Percentiles rank a stretch among this genome's conserved stretches.
Conservation (phyloP, 2,797 vertebrate genomes). For the Hypotaenidia philippensis region DNA sequence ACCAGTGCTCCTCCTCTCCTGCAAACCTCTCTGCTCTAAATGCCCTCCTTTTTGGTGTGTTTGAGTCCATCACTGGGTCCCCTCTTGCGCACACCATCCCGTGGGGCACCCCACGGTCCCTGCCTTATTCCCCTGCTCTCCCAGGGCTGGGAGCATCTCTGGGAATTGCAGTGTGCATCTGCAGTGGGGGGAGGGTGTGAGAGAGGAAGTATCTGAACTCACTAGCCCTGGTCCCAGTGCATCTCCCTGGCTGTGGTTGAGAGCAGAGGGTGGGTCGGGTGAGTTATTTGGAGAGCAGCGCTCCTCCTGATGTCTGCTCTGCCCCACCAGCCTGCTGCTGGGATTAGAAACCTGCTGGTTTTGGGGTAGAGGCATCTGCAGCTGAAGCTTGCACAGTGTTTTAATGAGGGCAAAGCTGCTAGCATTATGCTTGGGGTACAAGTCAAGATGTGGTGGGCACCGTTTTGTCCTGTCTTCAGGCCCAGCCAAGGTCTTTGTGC, state of each 20-base stretch:
- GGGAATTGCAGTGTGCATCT: neutral
- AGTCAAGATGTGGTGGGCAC: neutral
- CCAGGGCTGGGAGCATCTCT: neutral
- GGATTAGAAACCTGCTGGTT: neutral
- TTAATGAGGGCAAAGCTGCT: neutral
- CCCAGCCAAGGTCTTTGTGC: neutral
- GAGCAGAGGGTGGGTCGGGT: fast-evolving
- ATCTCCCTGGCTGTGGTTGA: neutral
- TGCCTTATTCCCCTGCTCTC: fast-evolving
- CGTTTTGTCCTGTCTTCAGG: neutral
- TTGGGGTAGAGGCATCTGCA: neutral
- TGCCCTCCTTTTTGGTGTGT: neutral
- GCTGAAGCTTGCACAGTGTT: neutral
- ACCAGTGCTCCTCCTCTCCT: fast-evolving
- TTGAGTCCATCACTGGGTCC: fast-evolving
- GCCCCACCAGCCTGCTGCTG: fast-evolving
- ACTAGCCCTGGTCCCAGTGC: fast-evolving
- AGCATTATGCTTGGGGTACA: fast-evolving
- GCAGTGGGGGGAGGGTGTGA: neutral
- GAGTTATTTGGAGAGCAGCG: neutral
- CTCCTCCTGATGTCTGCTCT: fast-evolving
- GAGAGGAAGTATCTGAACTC: constrained; percentile 24
- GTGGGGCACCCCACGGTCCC: fast-evolving
- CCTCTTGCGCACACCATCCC: neutral
- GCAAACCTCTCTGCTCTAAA: neutral